A percentile compares a stretch with the other conserved stretches of the same genome.
phyloP scores from a whole-genome alignment of 2,888 invertebrate species.

The Drosophila hamatofila region DNA sequence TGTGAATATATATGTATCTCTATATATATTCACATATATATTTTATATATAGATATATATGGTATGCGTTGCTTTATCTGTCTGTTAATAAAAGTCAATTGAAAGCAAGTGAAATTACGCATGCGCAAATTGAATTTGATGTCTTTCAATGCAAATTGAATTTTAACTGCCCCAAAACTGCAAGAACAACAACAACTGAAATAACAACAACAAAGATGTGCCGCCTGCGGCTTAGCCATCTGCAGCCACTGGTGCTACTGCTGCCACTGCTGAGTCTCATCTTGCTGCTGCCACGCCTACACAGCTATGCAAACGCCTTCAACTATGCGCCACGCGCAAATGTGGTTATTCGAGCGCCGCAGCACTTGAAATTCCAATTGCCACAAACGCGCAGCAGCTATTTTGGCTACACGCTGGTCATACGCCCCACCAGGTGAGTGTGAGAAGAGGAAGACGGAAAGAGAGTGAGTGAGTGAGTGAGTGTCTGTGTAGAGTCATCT shows the following conservation, averaged over 20 bases:
- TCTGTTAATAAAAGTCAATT: constrained; percentile 50
- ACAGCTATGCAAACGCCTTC: constrained; percentile 60
- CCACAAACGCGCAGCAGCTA: constrained; percentile 82
- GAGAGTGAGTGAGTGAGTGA: not conserved
- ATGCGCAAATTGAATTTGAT: constrained; percentile 58
- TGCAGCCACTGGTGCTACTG: not conserved
- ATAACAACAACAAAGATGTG: constrained; percentile 35
- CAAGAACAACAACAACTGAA: constrained; percentile 15
- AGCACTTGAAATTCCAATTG: constrained; percentile 63
- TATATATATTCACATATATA: not conserved
- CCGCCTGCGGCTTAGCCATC: not conserved
- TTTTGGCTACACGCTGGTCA: constrained; percentile 82
- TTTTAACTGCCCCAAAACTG: constrained; percentile 27
- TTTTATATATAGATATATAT: not conserved
- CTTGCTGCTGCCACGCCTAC: constrained; percentile 17
- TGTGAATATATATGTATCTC: constrained; percentile 7
- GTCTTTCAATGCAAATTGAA: constrained; percentile 47
- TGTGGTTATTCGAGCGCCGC: constrained; percentile 72
- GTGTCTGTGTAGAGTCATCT: not conserved
- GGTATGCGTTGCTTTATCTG: constrained; percentile 7
- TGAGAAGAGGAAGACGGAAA: no score
- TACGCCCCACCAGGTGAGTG: constrained; percentile 82
- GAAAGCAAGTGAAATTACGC: constrained; percentile 58
- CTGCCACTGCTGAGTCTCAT: constrained; percentile 2
- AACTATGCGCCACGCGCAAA: constrained; percentile 83